A percentile compares a stretch with the other conserved stretches of the same genome.
Conservation (phyloP, 2,797 vertebrate species). For the Rhodeus uyekii region DNA sequence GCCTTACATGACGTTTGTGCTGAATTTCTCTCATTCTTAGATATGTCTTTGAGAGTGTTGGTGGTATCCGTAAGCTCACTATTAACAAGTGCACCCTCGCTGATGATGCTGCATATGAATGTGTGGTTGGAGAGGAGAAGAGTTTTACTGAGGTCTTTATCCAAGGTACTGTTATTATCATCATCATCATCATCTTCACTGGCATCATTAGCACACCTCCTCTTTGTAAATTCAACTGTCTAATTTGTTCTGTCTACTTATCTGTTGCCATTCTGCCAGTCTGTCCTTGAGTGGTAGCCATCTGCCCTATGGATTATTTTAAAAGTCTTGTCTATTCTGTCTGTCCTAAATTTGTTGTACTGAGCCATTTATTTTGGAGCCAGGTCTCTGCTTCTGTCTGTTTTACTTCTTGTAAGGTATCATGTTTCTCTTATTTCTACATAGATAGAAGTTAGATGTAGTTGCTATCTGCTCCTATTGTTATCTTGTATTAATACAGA, state of each 20-base stretch:
- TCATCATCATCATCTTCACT: conserved; percentile 27
- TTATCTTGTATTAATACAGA: not conserved
- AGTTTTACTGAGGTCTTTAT: conserved; percentile 87
- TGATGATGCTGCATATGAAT: conserved; percentile 90
- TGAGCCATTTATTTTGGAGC: not conserved
- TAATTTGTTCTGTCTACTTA: conserved; percentile 2
- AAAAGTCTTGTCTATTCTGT: not conserved
- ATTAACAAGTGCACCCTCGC: conserved; percentile 91
- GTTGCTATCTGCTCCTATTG: not conserved
- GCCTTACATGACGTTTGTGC: not conserved
- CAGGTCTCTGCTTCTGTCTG: not conserved
- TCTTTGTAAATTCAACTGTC: not conserved
- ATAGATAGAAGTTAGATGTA: not conserved
- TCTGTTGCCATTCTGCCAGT: conserved; percentile 6
- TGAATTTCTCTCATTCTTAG: conserved; percentile 64
- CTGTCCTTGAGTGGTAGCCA: conserved; percentile 18
- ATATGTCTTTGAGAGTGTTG: conserved; percentile 89
- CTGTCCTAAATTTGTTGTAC: not conserved
- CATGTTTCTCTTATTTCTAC: not conserved
- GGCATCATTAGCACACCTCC: not conserved
- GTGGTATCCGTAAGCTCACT: conserved; percentile 84
- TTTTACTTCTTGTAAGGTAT: not conserved
- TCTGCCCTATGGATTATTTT: conserved; percentile 24
- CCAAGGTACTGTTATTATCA: conserved; percentile 79
- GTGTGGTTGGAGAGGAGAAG: conserved; percentile 85